A percentile compares a stretch with the other conserved stretches of the same genome.
These are phyloP conservation scores for Eupsittula cactorum DNA, from an alignment of 2,113 vertebrate genomes.

Conservation along the genomic window DNA sequence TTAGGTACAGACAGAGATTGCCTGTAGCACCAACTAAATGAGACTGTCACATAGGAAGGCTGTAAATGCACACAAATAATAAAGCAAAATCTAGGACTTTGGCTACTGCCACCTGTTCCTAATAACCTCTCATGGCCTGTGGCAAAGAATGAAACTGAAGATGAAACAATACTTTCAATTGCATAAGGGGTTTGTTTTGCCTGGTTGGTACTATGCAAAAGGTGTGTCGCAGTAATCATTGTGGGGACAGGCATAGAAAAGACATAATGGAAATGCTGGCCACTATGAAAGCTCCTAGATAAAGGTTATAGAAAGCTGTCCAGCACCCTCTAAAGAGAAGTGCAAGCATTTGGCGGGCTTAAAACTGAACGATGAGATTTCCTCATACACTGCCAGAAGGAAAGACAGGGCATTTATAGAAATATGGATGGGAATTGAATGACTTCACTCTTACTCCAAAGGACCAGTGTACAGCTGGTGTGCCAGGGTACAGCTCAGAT, in stretches of 20 bases:
- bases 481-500: not conserved
- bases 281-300: not conserved
- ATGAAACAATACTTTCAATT: not conserved
- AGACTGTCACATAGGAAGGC: slow-evolving; percentile 67
- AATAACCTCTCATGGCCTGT: slow-evolving; percentile 13
- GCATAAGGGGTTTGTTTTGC: not conserved
- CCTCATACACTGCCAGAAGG: not conserved
- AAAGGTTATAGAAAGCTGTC: not conserved
- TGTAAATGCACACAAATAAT: slow-evolving; percentile 69
- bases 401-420: not conserved
- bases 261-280: not conserved
- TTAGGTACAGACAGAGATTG: slow-evolving; percentile 67
- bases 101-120: slow-evolving; percentile 42
- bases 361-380: not conserved
- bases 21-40: slow-evolving; percentile 70
- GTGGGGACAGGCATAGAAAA: not conserved
- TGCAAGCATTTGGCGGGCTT: not conserved
- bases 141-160: slow-evolving; percentile 39
- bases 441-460: not conserved
- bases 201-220: not conserved
- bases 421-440: not conserved
- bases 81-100: slow-evolving; percentile 61
- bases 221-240: not conserved
- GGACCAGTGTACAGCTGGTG: not conserved
- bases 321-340: not conserved